These are phyloP conservation scores for Ooceraea biroi DNA, from an alignment of 1,140 invertebrate genomes.

Conservation along the genomic window DNA sequence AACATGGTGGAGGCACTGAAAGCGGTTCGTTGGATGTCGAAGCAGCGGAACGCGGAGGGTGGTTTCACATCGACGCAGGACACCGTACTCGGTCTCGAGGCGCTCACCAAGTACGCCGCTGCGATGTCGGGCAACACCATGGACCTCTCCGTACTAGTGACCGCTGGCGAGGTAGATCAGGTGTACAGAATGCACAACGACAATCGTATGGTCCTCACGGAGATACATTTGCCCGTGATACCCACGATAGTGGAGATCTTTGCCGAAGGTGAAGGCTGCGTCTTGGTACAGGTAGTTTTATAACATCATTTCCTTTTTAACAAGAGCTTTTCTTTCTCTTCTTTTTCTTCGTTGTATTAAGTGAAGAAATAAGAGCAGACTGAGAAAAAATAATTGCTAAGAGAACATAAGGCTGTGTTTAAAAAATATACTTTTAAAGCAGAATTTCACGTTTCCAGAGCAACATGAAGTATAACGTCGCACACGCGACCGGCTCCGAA, in stretches of 20 bases:
- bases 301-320: no score
- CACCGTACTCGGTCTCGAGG: conserved; percentile 89
- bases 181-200: conserved; percentile 82
- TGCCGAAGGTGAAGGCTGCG: conserved; percentile 88
- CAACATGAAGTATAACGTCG: conserved; percentile 87
- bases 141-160: conserved; percentile 82
- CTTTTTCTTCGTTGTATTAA: background rate
- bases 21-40: conserved; percentile 90
- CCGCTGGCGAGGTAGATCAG: conserved; percentile 79
- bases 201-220: conserved; percentile 84
- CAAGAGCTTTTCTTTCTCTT: no score
- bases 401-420: background rate
- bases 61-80: conserved; percentile 92
- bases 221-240: conserved; percentile 82
- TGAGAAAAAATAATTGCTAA: background rate
- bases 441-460: conserved; percentile 83
- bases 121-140: conserved; percentile 79
- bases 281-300: conserved; percentile 86
- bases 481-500: conserved; percentile 81
- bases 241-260: conserved; percentile 85
- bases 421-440: no score
- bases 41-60: conserved; percentile 91
- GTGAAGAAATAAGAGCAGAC: background rate
- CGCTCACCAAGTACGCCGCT: conserved; percentile 88
- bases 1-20: conserved; percentile 87